Base-by-base conservation (phyloP, 2,888 invertebrate genomes). In the Tachina lurida region DNA sequence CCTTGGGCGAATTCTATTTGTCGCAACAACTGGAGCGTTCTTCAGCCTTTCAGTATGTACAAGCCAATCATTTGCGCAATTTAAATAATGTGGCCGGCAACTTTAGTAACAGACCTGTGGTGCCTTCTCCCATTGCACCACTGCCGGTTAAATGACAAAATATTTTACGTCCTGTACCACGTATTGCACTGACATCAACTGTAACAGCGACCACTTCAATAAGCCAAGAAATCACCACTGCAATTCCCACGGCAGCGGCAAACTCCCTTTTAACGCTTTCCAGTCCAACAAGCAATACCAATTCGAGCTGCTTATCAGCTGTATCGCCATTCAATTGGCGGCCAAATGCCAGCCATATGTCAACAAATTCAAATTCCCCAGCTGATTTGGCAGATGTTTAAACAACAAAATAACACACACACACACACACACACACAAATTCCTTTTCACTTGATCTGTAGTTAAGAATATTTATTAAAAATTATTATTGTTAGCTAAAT, bases 41-140 rank as follows among this genome's bases (percentile, higher is more conserved):
- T 31, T 93, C 93, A 52, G 93, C 93, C 52, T 93, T 93, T 88
- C 93, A 93, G 74, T 93, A 93, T 62, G 92, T 92, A 1, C 92
- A 92, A 81, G 89, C 89, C 56, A 91, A 90, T 84, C 90, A 91
- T 84, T 80, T 91, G 84, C 81, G 91, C 10, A 90, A 91, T 62
- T 81, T 91, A 10, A 89, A 88, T n/a, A 88, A 87, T 79, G 90
- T 88, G 15, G 87, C 87, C n/a, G 88, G 89, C 75, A 90, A 88
- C 31, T 87, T 91, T 83, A 65, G 88, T 77, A 89, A 90, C 31
- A 80, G 86, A 31, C 84, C 88, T 52, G 84, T 88, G 49, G 77
- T 79, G 67, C 84, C 87, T 62, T 68, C 86, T 58, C 81, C 81
- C 2, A 60, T 84, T 13, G 58, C 70, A 62, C 79, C 84, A n/a